These are phyloP conservation scores for Dicroscelio sp. DNA, from an alignment of 2,888 invertebrate genomes.

Conservation along the genomic window DNA sequence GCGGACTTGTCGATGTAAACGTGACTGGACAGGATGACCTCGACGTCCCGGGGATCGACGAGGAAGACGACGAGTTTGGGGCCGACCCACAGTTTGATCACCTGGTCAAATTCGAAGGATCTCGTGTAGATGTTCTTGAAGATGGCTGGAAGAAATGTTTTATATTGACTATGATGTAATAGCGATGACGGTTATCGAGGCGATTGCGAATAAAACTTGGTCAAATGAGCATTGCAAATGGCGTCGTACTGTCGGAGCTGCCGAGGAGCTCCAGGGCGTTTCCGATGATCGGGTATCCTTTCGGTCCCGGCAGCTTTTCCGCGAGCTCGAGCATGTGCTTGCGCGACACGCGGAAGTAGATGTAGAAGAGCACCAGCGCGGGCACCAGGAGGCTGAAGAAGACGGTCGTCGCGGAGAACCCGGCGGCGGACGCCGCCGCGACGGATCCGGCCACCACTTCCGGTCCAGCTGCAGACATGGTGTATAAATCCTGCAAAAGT, in stretches of 20 bases:
- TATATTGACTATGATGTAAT: too few relatives aligned
- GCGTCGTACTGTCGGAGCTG: conserved; percentile 94
- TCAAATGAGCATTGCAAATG: too few relatives aligned
- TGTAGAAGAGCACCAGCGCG: conserved; percentile 94
- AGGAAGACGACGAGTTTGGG: conserved; percentile 95
- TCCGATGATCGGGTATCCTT: conserved; percentile 95
- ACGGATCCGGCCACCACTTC: conserved; percentile 90
- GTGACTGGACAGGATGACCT: conserved; percentile 95
- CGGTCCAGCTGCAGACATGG: conserved; percentile 90
- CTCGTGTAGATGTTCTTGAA: conserved; percentile 93
- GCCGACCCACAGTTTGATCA: conserved; percentile 95
- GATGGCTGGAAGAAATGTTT: conserved; percentile 94
- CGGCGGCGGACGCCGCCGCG: conserved; percentile 91
- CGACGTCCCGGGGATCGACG: conserved; percentile 95
- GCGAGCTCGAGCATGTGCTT: conserved; percentile 94
- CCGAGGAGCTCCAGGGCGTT: conserved; percentile 95
- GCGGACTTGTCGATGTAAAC: conserved; percentile 96
- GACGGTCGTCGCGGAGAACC: conserved; percentile 93
- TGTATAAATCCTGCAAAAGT: conserved; percentile 45
- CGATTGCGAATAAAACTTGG: too few relatives aligned
- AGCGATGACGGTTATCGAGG: too few relatives aligned
- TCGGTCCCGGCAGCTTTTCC: conserved; percentile 94
- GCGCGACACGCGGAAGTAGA: conserved; percentile 95
- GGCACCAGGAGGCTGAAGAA: conserved; percentile 95
- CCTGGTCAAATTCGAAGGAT: conserved; percentile 92